These are phyloP conservation scores for Nasonia giraulti DNA, from an alignment of 1,140 invertebrate genomes.

Conservation along the genomic window DNA sequence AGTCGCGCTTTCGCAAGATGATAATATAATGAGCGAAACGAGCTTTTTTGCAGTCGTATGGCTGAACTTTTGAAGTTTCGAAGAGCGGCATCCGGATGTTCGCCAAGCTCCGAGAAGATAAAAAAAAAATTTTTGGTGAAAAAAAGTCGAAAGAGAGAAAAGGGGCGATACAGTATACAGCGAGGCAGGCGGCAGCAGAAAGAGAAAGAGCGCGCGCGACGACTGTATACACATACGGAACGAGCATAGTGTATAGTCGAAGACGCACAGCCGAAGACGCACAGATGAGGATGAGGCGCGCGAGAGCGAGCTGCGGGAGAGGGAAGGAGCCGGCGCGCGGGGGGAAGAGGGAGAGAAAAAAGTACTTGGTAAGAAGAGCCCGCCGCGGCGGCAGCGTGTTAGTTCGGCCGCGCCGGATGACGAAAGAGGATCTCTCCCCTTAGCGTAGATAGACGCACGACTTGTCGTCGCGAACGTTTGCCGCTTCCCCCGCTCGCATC, in stretches of 20 bases:
- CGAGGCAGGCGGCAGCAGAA: too few relatives aligned
- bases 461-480: not conserved
- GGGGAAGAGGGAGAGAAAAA: not conserved
- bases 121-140: too few relatives aligned
- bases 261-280: not conserved
- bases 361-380: slow-evolving; percentile 19
- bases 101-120: too few relatives aligned
- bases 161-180: too few relatives aligned
- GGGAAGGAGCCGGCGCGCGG: too few relatives aligned
- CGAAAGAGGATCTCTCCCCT: slow-evolving; percentile 42
- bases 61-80: too few relatives aligned
- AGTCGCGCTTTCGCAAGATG: too few relatives aligned
- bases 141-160: not conserved
- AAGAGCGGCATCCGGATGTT: too few relatives aligned
- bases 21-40: too few relatives aligned
- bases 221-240: not conserved
- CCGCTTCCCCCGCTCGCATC: not conserved
- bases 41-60: too few relatives aligned
- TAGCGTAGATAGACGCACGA: not conserved
- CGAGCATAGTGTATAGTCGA: not conserved
- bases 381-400: not conserved
- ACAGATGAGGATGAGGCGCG: not conserved
- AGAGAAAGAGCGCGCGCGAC: too few relatives aligned
- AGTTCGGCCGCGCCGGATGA: slow-evolving; percentile 18
- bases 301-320: not conserved